Base-by-base conservation (phyloP, 2,113 vertebrate species). In the Pelobates fuscus region DNA sequence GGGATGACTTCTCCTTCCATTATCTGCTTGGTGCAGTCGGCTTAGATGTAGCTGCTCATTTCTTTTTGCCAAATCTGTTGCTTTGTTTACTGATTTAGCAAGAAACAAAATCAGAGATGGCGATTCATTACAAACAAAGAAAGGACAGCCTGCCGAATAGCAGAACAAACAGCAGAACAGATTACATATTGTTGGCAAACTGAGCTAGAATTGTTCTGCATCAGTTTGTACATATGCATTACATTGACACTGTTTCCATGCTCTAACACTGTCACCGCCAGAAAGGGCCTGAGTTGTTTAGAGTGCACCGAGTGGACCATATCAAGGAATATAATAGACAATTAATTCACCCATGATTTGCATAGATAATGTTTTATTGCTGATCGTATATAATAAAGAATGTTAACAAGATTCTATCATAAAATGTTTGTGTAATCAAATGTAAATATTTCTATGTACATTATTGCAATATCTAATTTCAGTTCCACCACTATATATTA, bases 71-170 rank as follows among this genome's bases (percentile, higher is more conserved):
- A 75, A 66, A 59, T 67, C 30, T 64, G 52, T 66, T 75, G 52
- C 52, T 58, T 75, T 75, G 71, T 75, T 67, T 75, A 66, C 63
- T 75, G 71, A 75, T 75, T 75, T 75, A 67, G 57, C 71, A 67
- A 67, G 52, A 75, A 75, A 62, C 52, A 67, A 75, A 75, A 67
- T 66, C 62, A 24, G 32, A 75, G 63, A 66, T 49, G 54, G 24
- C 61, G n/a, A 67, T 75, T 75, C 63, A 75, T 75, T 75, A 59
- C 24, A 75, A 46, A 75, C 49, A 75, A 67, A 75, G 52, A 74
- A 67, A 49, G 52, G 63, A 67, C 52, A 67, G 62, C 61, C 63
- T 67, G 71, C 30, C 17, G 54, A 66, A 59, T 29, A 75, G 30
- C 55, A 59, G 29, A 66, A 65, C 62, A 67, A 23, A 59, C 55